These are phyloP conservation scores for Sarcophaga caerulescens DNA, from an alignment of 2,888 invertebrate genomes.

Conservation along the genomic window DNA sequence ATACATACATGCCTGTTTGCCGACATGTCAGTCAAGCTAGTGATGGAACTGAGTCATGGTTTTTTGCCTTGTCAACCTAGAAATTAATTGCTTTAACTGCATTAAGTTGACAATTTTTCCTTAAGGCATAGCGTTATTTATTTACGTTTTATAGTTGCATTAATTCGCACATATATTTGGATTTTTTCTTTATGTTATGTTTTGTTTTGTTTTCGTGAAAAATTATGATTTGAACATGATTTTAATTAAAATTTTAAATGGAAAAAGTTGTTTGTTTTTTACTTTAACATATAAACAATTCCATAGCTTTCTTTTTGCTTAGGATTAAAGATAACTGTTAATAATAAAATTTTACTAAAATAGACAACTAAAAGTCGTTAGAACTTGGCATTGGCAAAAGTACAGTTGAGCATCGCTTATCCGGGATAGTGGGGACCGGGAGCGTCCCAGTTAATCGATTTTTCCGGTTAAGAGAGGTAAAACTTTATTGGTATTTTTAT, in stretches of 20 bases:
- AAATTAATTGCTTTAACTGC: slow-evolving; percentile 62
- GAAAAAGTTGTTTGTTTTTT: slow-evolving; percentile 12
- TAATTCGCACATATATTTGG: slow-evolving; percentile 44
- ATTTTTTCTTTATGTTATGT: neutral
- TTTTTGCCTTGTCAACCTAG: slow-evolving; percentile 32
- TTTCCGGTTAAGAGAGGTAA: no score
- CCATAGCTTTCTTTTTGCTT: neutral
- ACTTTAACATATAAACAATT: neutral
- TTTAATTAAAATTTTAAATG: slow-evolving; percentile 58
- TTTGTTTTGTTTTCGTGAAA: slow-evolving; percentile 1
- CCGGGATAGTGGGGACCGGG: no score
- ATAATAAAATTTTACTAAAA: neutral
- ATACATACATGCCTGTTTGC: slow-evolving; percentile 29
- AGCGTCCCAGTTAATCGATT: no score
- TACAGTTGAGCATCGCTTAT: no score
- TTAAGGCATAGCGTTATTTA: slow-evolving; percentile 45
- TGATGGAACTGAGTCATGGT: slow-evolving; percentile 31
- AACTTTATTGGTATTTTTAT: no score
- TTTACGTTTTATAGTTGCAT: slow-evolving; percentile 19
- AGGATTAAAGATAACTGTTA: neutral
- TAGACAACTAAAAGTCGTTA: no score
- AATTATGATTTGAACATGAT: slow-evolving; percentile 33
- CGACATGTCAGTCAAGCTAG: slow-evolving; percentile 25
- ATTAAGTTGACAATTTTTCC: slow-evolving; percentile 66
- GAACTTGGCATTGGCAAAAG: no score